Conservation (phyloP, 53 echinoderm and acorn worm species). For the Patiria pectinifera region DNA sequence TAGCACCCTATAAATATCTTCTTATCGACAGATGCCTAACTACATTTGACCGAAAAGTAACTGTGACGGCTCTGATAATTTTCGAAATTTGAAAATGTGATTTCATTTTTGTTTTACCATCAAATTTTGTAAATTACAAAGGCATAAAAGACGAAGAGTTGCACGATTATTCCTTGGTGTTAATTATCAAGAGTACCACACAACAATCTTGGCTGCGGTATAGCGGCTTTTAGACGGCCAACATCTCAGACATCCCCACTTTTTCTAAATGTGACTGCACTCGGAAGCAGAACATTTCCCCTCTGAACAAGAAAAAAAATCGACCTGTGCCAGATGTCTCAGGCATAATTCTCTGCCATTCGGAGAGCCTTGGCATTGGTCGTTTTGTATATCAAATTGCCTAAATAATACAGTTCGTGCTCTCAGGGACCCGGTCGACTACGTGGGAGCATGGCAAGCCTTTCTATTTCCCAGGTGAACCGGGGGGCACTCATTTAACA, state of each 20-base stretch:
- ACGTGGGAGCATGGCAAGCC: slow-evolving; percentile 47
- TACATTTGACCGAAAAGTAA: too few species aligned
- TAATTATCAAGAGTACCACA: too few species aligned
- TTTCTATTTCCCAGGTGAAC: slow-evolving; percentile 55
- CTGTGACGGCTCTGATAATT: too few species aligned
- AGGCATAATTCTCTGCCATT: slow-evolving; percentile 38
- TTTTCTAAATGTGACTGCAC: background rate
- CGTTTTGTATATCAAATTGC: slow-evolving; percentile 59
- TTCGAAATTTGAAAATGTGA: too few species aligned
- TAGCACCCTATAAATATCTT: too few species aligned
- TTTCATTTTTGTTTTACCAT: too few species aligned
- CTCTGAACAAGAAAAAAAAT: background rate
- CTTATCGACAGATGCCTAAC: too few species aligned
- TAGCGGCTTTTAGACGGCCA: background rate
- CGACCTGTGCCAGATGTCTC: slow-evolving; percentile 49
- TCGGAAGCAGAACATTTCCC: slow-evolving; percentile 13
- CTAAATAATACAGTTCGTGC: slow-evolving; percentile 59
- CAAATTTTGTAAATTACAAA: background rate
- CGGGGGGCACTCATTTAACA: slow-evolving; percentile 54
- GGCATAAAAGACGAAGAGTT: background rate
- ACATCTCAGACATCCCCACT: background rate
- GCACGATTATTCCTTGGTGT: too few species aligned
- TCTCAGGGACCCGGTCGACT: slow-evolving; percentile 21
- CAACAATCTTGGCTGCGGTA: background rate
- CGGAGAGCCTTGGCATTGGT: slow-evolving; percentile 38